Percentiles rank a stretch among this genome's conserved stretches.
phyloP scores from a whole-genome alignment of 2,888 invertebrate genomes.

The Hololepta plana region DNA sequence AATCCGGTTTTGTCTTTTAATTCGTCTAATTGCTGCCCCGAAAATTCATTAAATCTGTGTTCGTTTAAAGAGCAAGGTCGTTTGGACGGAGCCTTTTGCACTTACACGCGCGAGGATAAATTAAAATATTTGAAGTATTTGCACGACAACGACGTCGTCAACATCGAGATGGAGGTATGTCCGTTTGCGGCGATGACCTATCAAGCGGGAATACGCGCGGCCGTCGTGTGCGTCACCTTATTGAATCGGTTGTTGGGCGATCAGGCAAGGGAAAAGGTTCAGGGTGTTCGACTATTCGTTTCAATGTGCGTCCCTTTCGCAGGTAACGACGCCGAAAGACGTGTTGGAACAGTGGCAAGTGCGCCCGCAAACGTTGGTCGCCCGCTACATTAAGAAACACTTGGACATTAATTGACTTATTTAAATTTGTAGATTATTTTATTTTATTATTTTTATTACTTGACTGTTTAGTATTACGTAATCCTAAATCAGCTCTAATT shows the following conservation, averaged over 20 bases:
- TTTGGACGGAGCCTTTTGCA: slow-evolving; percentile 90
- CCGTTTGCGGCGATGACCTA: slow-evolving; percentile 86
- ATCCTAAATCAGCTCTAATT: too few relatives aligned
- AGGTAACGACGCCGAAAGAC: slow-evolving; percentile 74
- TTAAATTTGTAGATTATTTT: too few relatives aligned
- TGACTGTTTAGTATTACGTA: too few relatives aligned
- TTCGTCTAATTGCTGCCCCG: too few relatives aligned
- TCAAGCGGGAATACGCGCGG: slow-evolving; percentile 82
- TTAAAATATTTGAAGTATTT: slow-evolving; percentile 63
- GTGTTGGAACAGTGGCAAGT: slow-evolving; percentile 79
- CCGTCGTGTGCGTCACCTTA: slow-evolving; percentile 81
- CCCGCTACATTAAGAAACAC: slow-evolving; percentile 64
- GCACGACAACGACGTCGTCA: slow-evolving; percentile 64
- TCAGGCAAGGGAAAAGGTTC: slow-evolving; percentile 45
- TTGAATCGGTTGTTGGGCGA: slow-evolving; percentile 85
- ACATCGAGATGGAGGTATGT: slow-evolving; percentile 93
- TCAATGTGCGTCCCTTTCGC: too few relatives aligned
- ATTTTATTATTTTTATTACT: too few relatives aligned
- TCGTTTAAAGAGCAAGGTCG: slow-evolving; percentile 74
- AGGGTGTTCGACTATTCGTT: too few relatives aligned
- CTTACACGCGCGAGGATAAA: slow-evolving; percentile 74
- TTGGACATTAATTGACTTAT: too few relatives aligned
- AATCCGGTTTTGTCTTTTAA: background rate
- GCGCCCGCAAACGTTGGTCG: slow-evolving; percentile 68
- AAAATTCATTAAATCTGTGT: background rate